A percentile compares a stretch with the other conserved stretches of the same genome.
Evolutionary conservation across 1,140 invertebrate species (phyloP).

Genomic region (Battus philenor): DNA sequence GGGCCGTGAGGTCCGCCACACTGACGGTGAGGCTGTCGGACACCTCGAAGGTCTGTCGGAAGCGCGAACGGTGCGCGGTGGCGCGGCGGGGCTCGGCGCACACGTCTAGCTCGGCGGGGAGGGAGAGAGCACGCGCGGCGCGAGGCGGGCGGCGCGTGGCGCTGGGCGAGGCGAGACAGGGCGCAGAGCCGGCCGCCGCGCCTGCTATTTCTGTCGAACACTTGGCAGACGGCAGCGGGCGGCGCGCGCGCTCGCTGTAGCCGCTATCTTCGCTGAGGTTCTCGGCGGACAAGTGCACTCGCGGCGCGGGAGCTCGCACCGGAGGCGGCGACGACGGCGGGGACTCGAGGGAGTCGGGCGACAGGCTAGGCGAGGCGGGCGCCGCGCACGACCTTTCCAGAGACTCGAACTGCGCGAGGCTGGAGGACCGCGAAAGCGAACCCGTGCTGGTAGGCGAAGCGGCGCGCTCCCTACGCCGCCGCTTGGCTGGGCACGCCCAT

Average conservation of each 20-base stretch:
- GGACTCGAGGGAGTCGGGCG: slow-evolving; percentile 57
- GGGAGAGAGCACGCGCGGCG: slow-evolving; percentile 68
- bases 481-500: slow-evolving; percentile 86
- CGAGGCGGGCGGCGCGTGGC: slow-evolving; percentile 54
- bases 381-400: slow-evolving; percentile 81
- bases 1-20: slow-evolving; percentile 69
- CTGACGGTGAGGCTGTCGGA: slow-evolving; percentile 66
- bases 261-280: slow-evolving; percentile 86
- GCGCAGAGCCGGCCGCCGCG: slow-evolving; percentile 52
- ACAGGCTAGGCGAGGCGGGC: slow-evolving; percentile 64
- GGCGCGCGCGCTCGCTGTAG: slow-evolving; percentile 76
- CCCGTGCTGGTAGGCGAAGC: slow-evolving; percentile 62
- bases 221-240: slow-evolving; percentile 50
- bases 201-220: slow-evolving; percentile 51
- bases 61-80: slow-evolving; percentile 50
- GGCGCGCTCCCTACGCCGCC: slow-evolving; percentile 78
- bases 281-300: slow-evolving; percentile 80
- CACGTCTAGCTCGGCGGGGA: slow-evolving; percentile 73
- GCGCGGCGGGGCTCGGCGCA: slow-evolving; percentile 61
- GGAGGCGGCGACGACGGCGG: slow-evolving; percentile 67
- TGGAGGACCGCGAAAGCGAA: slow-evolving; percentile 82
- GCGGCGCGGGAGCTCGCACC: slow-evolving; percentile 33
- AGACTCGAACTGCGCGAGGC: slow-evolving; percentile 87
- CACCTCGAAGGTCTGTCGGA: slow-evolving; percentile 65
- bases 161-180: slow-evolving; percentile 53